Percentiles rank a stretch among this genome's conserved stretches.
phyloP scores from a whole-genome alignment of 2,797 vertebrate genomes.

The Picus viridis region DNA sequence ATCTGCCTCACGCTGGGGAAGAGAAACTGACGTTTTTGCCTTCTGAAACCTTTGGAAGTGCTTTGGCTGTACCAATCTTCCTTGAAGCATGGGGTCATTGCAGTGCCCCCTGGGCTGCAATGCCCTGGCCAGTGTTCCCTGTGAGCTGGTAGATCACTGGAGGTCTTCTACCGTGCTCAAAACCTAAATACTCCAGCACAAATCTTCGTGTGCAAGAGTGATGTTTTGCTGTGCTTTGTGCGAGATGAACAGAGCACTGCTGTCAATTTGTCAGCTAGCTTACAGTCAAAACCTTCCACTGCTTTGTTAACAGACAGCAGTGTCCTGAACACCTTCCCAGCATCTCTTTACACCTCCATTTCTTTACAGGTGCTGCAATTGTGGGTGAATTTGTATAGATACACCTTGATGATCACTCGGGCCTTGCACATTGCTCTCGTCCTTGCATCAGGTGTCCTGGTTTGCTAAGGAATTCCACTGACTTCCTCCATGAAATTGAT shows the following conservation, averaged over 20 bases:
- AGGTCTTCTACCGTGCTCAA: neutral
- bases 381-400: neutral
- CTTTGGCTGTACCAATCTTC: neutral
- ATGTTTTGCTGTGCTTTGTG: neutral
- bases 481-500: neutral
- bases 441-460: neutral
- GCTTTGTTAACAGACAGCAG: constrained; percentile 38
- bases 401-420: neutral
- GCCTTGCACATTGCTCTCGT: neutral
- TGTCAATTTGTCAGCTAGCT: neutral
- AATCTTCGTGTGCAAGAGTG: neutral
- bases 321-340: neutral
- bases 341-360: constrained; percentile 1
- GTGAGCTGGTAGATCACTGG: neutral
- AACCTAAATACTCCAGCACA: neutral
- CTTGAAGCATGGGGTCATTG: neutral
- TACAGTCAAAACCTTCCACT: constrained; percentile 54
- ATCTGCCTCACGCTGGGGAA: constrained; percentile 46
- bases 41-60: neutral
- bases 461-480: neutral
- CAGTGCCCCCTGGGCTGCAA: neutral
- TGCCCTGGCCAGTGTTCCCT: neutral
- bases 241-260: neutral
- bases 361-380: constrained; percentile 6
- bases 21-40: neutral